phyloP scores from a whole-genome alignment of 1,140 invertebrate species.

The Sinonovacula constricta region DNA sequence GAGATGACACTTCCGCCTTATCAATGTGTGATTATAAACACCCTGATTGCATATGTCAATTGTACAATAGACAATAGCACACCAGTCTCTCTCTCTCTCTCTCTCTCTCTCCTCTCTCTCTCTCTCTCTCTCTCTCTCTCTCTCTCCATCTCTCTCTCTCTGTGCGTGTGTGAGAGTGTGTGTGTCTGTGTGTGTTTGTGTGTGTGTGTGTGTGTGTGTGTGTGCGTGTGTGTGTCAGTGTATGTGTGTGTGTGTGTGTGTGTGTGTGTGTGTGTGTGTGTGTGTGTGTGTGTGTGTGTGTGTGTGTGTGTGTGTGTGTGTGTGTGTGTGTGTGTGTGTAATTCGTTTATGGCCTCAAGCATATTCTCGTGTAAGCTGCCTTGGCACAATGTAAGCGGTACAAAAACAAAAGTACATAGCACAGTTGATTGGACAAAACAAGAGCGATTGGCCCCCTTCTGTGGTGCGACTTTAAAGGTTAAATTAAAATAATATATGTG shows the following conservation, averaged over 20 bases:
- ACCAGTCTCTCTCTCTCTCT: background rate
- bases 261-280: slow-evolving; percentile 48
- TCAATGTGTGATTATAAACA: too few species aligned
- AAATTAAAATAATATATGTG: too few species aligned
- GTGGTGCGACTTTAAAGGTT: too few species aligned
- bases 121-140: slow-evolving; percentile 16
- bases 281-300: slow-evolving; percentile 49
- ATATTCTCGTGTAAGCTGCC: too few species aligned
- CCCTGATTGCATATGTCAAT: too few species aligned
- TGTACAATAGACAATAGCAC: background rate
- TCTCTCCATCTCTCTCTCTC: background rate
- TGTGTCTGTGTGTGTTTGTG: slow-evolving; percentile 43
- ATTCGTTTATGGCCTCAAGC: too few species aligned
- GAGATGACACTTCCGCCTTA: too few species aligned
- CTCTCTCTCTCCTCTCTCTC: background rate
- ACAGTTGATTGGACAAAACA: too few species aligned
- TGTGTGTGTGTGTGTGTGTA: slow-evolving; percentile 29
- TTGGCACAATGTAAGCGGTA: too few species aligned
- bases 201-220: slow-evolving; percentile 47
- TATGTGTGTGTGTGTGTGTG: slow-evolving; percentile 47
- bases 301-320: slow-evolving; percentile 40
- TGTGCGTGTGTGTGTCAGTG: slow-evolving; percentile 40
- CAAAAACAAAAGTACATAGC: too few species aligned
- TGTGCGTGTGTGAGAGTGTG: background rate
- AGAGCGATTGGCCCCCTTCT: too few species aligned